Evolutionary conservation across 53 echinoderm and acorn worm species (phyloP).

Genomic region (Paracentrotus lividus): DNA sequence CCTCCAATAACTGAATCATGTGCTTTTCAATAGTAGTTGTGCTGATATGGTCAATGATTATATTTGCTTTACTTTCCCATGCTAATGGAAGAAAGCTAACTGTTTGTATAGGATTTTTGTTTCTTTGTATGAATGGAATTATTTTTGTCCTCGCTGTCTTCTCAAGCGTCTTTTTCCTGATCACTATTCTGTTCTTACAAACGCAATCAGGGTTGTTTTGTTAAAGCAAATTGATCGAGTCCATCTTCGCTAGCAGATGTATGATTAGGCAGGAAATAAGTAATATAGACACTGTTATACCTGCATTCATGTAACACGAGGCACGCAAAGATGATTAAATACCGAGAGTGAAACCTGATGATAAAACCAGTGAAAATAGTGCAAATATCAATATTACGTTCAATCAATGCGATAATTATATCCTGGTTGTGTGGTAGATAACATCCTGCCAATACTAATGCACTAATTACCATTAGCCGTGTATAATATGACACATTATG

Average conservation of each 20-base stretch:
- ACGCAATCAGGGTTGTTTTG: not conserved
- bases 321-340: conserved; percentile 20
- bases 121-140: not conserved
- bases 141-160: not conserved
- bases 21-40: not conserved
- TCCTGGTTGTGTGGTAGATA: conserved; percentile 23
- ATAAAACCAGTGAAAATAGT: not conserved
- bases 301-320: conserved; percentile 27
- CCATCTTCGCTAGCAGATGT: not conserved
- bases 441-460: conserved; percentile 26
- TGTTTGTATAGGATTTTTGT: not conserved
- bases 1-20: not conserved
- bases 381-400: conserved; percentile 20
- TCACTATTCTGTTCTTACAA: not conserved
- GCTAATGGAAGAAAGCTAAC: not conserved
- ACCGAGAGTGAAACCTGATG: conserved; percentile 38
- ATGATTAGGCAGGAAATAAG: conserved; percentile 28
- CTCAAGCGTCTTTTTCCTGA: not conserved
- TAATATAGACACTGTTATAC: conserved; percentile 37
- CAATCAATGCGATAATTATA: not conserved
- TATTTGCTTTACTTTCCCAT: not conserved
- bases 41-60: not conserved
- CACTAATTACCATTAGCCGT: conserved; percentile 4
- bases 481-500: not conserved
- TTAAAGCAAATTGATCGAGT: conserved; percentile 29